Percentiles rank a stretch among this genome's conserved stretches.
These are phyloP conservation scores for Pelagia noctiluca DNA, from an alignment of 30 jellyfish, hydroid and myxozoan genomes.

Conservation along the genomic window DNA sequence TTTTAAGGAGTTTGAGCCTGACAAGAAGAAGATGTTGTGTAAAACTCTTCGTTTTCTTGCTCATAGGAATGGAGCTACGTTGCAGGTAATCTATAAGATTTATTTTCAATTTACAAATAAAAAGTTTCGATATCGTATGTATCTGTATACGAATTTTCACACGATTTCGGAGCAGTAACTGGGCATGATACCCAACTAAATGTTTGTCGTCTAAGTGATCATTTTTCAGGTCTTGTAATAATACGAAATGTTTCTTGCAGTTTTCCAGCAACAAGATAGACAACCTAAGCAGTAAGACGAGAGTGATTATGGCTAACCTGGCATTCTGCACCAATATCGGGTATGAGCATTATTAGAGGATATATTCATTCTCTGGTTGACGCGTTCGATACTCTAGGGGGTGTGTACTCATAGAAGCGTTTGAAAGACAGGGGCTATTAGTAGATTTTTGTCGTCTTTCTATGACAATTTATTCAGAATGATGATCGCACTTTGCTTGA, in stretches of 20 bases:
- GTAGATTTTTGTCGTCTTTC: no score
- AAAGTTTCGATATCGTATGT: background rate
- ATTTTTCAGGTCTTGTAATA: no score
- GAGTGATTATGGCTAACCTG: slow-evolving; percentile 40
- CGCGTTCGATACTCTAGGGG: no score
- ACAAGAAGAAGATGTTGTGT: slow-evolving; percentile 78
- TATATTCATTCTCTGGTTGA: background rate
- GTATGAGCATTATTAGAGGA: background rate
- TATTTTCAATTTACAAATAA: background rate
- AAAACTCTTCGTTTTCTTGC: slow-evolving; percentile 86
- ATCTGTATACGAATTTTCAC: background rate
- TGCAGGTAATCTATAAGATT: slow-evolving; percentile 56
- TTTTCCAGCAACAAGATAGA: slow-evolving; percentile 61
- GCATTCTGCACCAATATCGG: slow-evolving; percentile 49
- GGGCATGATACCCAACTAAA: background rate
- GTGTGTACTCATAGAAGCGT: no score
- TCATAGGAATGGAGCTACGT: slow-evolving; percentile 73
- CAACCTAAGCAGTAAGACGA: slow-evolving; percentile 58
- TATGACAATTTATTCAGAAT: no score
- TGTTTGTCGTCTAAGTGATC: background rate
- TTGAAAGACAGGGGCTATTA: no score
- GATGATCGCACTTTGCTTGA: no score
- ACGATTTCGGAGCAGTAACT: background rate
- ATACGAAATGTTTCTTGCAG: no score
- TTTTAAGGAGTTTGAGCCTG: slow-evolving; percentile 76